A percentile compares a stretch with the other conserved stretches of the same genome.
phyloP scores from a whole-genome alignment of 2,888 invertebrate species.

The Drosophila paracracens region DNA sequence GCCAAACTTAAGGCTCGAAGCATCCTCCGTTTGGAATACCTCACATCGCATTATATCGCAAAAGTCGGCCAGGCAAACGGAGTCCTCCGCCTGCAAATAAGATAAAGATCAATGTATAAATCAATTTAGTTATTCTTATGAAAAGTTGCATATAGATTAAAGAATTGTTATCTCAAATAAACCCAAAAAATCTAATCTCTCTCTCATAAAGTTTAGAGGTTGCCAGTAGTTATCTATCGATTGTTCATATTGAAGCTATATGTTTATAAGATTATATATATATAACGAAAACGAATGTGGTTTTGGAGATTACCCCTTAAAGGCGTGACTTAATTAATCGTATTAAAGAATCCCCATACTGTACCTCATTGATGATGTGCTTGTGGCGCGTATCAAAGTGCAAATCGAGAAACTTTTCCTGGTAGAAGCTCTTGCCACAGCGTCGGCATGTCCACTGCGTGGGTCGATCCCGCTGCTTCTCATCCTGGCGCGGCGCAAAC shows the following conservation, averaged over 20 bases:
- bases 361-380: constrained; percentile 92
- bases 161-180: not conserved
- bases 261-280: not conserved
- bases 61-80: constrained; percentile 96
- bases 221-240: not conserved
- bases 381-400: constrained; percentile 96
- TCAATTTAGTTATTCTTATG: not conserved
- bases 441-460: constrained; percentile 96
- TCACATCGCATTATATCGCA: constrained; percentile 98
- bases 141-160: not conserved
- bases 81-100: constrained; percentile 91
- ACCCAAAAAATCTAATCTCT: not conserved
- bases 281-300: not conserved
- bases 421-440: constrained; percentile 96
- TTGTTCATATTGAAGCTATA: not conserved
- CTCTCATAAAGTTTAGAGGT: not conserved
- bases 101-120: not conserved
- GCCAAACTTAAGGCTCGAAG: constrained; percentile 87
- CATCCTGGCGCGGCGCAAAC: constrained; percentile 93
- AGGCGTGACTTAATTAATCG: not conserved
- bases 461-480: constrained; percentile 93
- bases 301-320: not conserved
- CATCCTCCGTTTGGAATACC: constrained; percentile 91
- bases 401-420: constrained; percentile 93
- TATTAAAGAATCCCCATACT: not conserved